Base-by-base conservation (phyloP, 30 jellyfish, hydroid and myxozoan genomes). In the Nemopilema nomurai region DNA sequence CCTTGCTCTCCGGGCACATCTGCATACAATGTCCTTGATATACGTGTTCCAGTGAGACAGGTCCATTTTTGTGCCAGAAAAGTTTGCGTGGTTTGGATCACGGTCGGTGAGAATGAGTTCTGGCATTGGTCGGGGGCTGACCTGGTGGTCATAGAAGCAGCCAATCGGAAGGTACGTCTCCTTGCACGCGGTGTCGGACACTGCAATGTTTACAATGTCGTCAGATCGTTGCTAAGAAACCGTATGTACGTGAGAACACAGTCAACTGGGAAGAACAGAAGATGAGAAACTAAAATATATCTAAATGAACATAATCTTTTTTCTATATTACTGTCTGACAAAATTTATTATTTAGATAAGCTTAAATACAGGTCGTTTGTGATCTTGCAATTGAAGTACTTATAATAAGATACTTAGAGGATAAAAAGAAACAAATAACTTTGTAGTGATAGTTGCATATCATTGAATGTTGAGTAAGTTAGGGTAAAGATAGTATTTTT, bases 101-200 rank as follows among this genome's bases (percentile, higher is more conserved):
- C 91, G 57, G 28, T 90, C 97, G 13, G 85, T 82, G 22, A 90
- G 62, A 29, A 90, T 83, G 86, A 82, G 73, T 28, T 79, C 90
- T 52, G 96, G 96, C 23, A 90, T 67, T 0, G 97, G 97, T 41
- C 97, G 57, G 20, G 97, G 97, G 49, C 27, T 57, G 26, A n/a
- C 24, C 32, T 63, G 89, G 33, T 71, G 83, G 86, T 90, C 97
- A 53, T 80, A 67, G 75, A 26, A 90, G 71, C 97, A 90, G 16
- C 97, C 97, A 67, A 90, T 67, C 1, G 81, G 95, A 23, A 57
- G 84, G 30, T 75, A 66, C 51, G 24, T 75, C 28, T 27, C 49
- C 29, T 77, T 69, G 81, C 95, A 86, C 18, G 16, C 73, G 27
- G 80, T 74, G n/a, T 49, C 85, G 18, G 85, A 6, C 63, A 51